A percentile compares a stretch with the other conserved stretches of the same genome.
Conservation (phyloP, 2,797 vertebrate genomes). For the Danio kyathit region DNA sequence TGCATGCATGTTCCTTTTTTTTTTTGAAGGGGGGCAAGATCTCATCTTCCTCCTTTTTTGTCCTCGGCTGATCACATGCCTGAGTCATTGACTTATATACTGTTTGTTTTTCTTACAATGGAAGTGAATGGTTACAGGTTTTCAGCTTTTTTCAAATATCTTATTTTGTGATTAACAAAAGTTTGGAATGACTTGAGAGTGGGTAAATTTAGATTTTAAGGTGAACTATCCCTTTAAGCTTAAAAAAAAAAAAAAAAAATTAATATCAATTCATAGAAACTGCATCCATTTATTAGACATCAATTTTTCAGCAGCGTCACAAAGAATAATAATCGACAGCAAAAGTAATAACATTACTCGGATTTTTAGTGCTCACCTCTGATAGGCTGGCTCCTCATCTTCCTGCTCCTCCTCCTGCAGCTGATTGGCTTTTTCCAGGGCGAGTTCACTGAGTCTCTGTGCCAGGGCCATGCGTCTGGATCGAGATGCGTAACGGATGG, state of each 20-base stretch:
- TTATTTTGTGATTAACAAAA: too few relatives aligned
- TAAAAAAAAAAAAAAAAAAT: not conserved
- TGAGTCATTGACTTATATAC: too few relatives aligned
- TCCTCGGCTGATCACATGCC: too few relatives aligned
- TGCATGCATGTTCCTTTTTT: too few relatives aligned
- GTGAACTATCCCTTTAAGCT: not conserved
- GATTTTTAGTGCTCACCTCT: conserved; percentile 65
- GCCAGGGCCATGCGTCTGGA: conserved; percentile 88
- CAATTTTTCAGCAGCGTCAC: not conserved
- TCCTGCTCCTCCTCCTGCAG: conserved; percentile 71
- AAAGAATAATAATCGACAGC: not conserved
- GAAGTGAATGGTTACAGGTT: too few relatives aligned
- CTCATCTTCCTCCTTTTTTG: too few relatives aligned
- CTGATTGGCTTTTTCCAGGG: conserved; percentile 85
- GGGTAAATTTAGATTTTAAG: too few relatives aligned
- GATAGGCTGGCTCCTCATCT: conserved; percentile 76
- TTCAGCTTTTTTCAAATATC: too few relatives aligned
- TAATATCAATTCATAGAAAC: not conserved
- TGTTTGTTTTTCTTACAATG: too few relatives aligned
- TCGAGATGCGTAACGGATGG: conserved; percentile 92
- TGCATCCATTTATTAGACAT: not conserved
- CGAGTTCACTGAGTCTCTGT: conserved; percentile 88
- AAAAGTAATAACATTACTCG: conserved; percentile 74
- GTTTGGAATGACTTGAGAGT: too few relatives aligned
- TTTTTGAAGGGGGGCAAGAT: too few relatives aligned